phyloP scores from a whole-genome alignment of 2,113 vertebrate genomes.

The Burhinus bistriatus region DNA sequence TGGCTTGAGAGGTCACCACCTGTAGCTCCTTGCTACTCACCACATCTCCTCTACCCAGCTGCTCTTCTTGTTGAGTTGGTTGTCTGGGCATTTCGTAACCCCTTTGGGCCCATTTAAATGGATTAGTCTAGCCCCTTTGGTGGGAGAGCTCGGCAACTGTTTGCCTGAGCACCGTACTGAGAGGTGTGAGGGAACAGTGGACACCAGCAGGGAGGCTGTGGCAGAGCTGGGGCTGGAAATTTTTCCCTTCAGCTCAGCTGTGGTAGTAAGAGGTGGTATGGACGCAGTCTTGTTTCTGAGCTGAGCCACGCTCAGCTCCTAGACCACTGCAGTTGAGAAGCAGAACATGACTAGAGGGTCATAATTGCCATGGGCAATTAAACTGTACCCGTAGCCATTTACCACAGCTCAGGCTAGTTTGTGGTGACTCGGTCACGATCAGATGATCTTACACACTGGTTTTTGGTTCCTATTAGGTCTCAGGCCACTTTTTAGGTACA shows the following conservation, averaged over 20 bases:
- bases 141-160: background rate
- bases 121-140: background rate
- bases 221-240: background rate
- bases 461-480: background rate
- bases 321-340: background rate
- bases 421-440: fast-evolving
- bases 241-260: background rate
- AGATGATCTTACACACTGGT: background rate
- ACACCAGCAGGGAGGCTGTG: background rate
- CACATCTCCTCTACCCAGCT: background rate
- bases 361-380: background rate
- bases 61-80: background rate
- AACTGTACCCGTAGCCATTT: background rate
- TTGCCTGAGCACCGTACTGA: background rate
- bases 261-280: background rate
- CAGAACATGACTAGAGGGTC: background rate
- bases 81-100: background rate
- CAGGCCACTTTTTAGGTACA: background rate
- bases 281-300: background rate
- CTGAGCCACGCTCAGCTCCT: background rate
- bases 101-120: background rate
- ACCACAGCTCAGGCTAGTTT: background rate
- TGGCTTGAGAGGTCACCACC: background rate
- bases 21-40: background rate
- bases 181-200: background rate